Conservation (phyloP, 2,113 vertebrate species). For the Camelus dromedarius region DNA sequence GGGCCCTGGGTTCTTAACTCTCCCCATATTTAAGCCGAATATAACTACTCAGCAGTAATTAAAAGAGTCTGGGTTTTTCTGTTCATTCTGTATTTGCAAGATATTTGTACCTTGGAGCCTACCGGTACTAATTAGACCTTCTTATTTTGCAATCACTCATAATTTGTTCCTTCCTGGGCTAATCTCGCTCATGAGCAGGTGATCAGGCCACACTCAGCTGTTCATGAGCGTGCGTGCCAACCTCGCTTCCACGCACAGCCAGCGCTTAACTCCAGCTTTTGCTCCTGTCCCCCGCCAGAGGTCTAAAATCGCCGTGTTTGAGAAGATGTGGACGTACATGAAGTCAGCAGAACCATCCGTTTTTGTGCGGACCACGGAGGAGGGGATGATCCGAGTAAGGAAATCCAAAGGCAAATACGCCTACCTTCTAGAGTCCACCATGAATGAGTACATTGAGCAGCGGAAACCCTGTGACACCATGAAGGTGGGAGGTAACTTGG, state of each 20-base stretch:
- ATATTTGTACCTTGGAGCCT: constrained; percentile 72
- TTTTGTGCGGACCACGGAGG: constrained; percentile 98
- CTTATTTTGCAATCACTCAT: constrained; percentile 81
- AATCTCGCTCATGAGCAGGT: constrained; percentile 19
- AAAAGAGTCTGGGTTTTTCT: constrained; percentile 66
- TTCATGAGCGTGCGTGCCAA: constrained; percentile 57
- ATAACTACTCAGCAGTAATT: constrained; percentile 69
- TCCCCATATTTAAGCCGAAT: constrained; percentile 29
- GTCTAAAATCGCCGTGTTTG: constrained; percentile 99
- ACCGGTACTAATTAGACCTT: constrained; percentile 77
- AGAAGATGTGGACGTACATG: constrained; percentile 99
- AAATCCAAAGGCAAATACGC: constrained; percentile 99
- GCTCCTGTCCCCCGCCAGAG: constrained; percentile 88
- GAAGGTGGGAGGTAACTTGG: constrained; percentile 99
- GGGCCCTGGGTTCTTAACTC: constrained; percentile 36
- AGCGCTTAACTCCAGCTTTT: constrained; percentile 81
- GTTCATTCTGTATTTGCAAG: constrained; percentile 63
- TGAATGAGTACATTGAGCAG: constrained; percentile 99
- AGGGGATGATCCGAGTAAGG: constrained; percentile 97
- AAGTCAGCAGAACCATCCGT: constrained; percentile 98
- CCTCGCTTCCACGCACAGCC: constrained; percentile 24
- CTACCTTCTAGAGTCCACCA: constrained; percentile 98
- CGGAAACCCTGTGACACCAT: constrained; percentile 98
- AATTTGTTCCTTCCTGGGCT: constrained; percentile 79
- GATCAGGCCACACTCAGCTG: constrained; percentile 73